Evolutionary conservation across 2,113 vertebrate genomes (phyloP).

Genomic region (Macquaria australasica): DNA sequence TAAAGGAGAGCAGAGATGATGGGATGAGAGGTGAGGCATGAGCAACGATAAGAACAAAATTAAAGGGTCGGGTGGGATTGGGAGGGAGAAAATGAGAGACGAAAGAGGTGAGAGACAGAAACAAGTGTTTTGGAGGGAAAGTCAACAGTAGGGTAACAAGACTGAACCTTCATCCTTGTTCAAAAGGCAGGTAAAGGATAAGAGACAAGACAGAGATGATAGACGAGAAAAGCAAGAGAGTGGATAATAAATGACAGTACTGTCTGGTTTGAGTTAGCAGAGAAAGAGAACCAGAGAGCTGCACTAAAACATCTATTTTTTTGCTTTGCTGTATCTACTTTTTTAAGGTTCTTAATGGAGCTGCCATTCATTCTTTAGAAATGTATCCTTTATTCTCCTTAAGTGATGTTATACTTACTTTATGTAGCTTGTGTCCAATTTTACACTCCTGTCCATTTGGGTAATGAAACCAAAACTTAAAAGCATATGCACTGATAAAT

Average conservation of each 20-base stretch:
- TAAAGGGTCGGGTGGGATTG: neutral
- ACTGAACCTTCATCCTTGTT: conserved; percentile 5
- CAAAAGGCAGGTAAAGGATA: neutral
- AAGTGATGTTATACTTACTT: neutral
- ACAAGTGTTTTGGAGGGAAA: conserved; percentile 43
- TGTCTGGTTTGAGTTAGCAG: neutral
- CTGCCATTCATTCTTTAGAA: neutral
- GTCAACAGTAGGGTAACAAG: conserved; percentile 22
- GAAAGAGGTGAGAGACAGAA: conserved; percentile 18
- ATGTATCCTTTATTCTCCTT: neutral
- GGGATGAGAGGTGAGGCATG: conserved; percentile 28
- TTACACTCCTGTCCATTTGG: neutral
- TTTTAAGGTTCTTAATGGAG: neutral
- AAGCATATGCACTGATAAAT: neutral
- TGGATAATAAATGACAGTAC: neutral
- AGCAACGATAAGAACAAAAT: conserved; percentile 11
- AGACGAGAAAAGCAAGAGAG: neutral
- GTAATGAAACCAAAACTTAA: neutral
- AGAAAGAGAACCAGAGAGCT: neutral
- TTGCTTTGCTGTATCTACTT: neutral
- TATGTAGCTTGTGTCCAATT: neutral
- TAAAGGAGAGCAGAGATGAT: conserved; percentile 36
- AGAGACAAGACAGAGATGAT: neutral
- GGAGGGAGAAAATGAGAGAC: neutral
- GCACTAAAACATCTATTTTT: conserved; percentile 4